Percentiles rank a stretch among this genome's conserved stretches.
phyloP scores from a whole-genome alignment of 2,888 invertebrate species.

The Taenaris catops region DNA sequence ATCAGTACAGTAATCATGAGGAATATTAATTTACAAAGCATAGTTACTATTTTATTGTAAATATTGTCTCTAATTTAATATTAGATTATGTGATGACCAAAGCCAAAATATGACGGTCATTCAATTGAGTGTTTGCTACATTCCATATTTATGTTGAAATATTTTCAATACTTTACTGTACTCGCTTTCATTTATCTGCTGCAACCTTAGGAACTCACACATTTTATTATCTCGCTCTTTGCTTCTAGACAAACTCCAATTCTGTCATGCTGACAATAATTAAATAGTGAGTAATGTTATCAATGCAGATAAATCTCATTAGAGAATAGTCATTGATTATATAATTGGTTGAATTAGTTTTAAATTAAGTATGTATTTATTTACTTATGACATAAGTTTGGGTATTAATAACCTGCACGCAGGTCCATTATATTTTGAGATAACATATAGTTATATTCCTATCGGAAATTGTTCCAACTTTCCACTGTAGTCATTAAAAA shows the following conservation, averaged over 20 bases:
- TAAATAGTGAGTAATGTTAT: slow-evolving; percentile 55
- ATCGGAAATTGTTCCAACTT: slow-evolving; percentile 19
- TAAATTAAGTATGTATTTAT: slow-evolving; percentile 62
- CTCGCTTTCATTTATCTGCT: slow-evolving; percentile 33
- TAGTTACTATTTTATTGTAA: slow-evolving; percentile 76
- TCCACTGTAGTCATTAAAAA: slow-evolving; percentile 22
- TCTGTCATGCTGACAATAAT: slow-evolving; percentile 43
- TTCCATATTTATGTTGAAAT: slow-evolving; percentile 80
- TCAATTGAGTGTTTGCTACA: slow-evolving; percentile 78
- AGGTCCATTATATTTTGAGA: slow-evolving; percentile 24
- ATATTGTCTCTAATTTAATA: slow-evolving; percentile 74
- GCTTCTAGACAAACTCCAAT: slow-evolving; percentile 18
- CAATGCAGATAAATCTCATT: slow-evolving; percentile 66
- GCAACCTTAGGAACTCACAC: slow-evolving; percentile 17
- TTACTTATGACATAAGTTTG: slow-evolving; percentile 47
- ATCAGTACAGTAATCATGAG: slow-evolving; percentile 72
- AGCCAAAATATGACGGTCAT: slow-evolving; percentile 67
- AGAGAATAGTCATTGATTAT: slow-evolving; percentile 57
- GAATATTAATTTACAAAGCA: slow-evolving; percentile 70
- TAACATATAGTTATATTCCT: slow-evolving; percentile 20
- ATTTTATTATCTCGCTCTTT: slow-evolving; percentile 14
- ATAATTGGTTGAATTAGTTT: slow-evolving; percentile 57
- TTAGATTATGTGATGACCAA: slow-evolving; percentile 64
- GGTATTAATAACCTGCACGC: slow-evolving; percentile 35
- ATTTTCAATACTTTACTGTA: slow-evolving; percentile 61